phyloP scores from a whole-genome alignment of 2,113 vertebrate genomes.

The Malaclemys terrapin region DNA sequence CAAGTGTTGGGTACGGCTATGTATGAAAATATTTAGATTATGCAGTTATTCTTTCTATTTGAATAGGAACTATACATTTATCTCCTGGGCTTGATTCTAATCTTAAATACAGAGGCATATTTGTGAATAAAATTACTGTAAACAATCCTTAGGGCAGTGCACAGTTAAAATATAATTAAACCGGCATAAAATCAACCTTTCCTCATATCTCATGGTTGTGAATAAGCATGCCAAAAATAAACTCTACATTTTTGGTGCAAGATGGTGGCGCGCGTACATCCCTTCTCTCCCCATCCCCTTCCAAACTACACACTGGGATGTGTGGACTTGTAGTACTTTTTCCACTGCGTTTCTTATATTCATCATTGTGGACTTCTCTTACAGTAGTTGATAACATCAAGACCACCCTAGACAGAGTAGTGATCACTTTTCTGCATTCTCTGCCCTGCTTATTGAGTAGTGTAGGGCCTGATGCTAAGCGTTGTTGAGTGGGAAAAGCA shows the following conservation, averaged over 20 bases:
- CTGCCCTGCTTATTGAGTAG: background rate
- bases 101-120: slow-evolving; percentile 27
- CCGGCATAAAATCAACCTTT: background rate
- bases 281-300: background rate
- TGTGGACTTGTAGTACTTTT: rapidly evolving
- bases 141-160: background rate
- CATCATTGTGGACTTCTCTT: background rate
- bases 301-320: background rate
- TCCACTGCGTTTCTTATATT: background rate
- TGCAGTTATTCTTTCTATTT: slow-evolving; percentile 14
- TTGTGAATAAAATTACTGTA: background rate
- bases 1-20: background rate
- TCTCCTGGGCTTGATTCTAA: slow-evolving; percentile 32
- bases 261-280: background rate
- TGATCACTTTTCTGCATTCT: background rate
- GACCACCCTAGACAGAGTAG: background rate
- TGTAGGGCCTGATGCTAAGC: background rate
- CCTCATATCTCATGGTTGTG: background rate
- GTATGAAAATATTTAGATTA: background rate
- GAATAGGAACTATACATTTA: background rate
- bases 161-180: background rate
- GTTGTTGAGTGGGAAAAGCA: slow-evolving; percentile 38
- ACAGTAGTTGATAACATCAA: background rate
- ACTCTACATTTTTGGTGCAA: background rate
- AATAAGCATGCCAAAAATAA: rapidly evolving